phyloP scores from a whole-genome alignment of 2,113 vertebrate species.

The Siniperca chuatsi region DNA sequence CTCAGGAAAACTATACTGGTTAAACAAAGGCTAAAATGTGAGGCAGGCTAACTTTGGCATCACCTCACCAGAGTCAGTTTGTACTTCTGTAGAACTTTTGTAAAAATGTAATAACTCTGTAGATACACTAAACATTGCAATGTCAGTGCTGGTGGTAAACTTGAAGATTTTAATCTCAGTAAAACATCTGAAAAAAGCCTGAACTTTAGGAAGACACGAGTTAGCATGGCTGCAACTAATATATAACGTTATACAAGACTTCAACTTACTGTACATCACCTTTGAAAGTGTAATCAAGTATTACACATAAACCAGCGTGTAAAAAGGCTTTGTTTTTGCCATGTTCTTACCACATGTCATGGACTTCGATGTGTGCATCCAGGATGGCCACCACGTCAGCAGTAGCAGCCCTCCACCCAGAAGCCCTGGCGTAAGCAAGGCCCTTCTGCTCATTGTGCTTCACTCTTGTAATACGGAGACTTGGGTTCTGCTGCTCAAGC shows the following conservation, averaged over 20 bases:
- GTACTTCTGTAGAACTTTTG: neutral
- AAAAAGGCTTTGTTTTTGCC: neutral
- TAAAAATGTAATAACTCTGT: neutral
- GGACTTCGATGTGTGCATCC: slow-evolving; percentile 87
- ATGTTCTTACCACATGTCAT: slow-evolving; percentile 74
- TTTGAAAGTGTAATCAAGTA: neutral
- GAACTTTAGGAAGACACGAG: neutral
- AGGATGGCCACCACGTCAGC: slow-evolving; percentile 86
- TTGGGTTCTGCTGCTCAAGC: slow-evolving; percentile 63
- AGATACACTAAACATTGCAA: neutral
- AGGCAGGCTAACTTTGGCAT: neutral
- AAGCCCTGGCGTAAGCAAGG: slow-evolving; percentile 75
- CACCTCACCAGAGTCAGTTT: neutral
- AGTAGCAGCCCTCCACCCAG: slow-evolving; percentile 78
- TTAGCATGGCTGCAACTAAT: neutral
- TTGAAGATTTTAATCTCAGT: neutral
- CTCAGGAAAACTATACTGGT: neutral
- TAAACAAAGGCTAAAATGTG: neutral
- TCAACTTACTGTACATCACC: neutral
- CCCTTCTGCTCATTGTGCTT: slow-evolving; percentile 78
- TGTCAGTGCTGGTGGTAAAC: neutral
- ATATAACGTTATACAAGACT: neutral
- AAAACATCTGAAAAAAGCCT: neutral
- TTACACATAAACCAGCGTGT: neutral
- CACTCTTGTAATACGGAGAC: slow-evolving; percentile 59